Percentiles rank a stretch among this genome's conserved stretches.
phyloP scores from a whole-genome alignment of 1,140 invertebrate genomes.

The Tenebrio molitor region DNA sequence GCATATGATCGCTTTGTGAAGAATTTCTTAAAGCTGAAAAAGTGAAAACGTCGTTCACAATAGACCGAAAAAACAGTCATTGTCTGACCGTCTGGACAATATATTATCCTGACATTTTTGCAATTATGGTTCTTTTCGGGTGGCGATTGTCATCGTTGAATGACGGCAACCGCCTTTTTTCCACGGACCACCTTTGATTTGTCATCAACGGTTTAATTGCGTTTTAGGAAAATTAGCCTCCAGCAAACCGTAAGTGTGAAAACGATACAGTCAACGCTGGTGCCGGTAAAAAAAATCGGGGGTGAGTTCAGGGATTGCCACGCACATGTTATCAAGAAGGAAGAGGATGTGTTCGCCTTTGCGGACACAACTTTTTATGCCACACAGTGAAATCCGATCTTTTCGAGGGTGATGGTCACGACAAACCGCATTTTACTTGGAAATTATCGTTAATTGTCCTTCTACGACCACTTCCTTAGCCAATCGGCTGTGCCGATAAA shows the following conservation, averaged over 20 bases:
- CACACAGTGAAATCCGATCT: constrained; percentile 26
- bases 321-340: constrained; percentile 33
- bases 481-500: too few relatives aligned
- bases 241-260: constrained; percentile 7
- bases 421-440: constrained; percentile 31
- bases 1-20: constrained; percentile 8
- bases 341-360: constrained; percentile 22
- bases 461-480: constrained; percentile 25
- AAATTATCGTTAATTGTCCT: constrained; percentile 13
- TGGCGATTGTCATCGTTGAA: neutral
- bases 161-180: too few relatives aligned
- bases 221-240: neutral
- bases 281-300: constrained; percentile 10
- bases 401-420: constrained; percentile 8
- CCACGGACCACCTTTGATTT: neutral
- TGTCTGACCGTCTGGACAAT: constrained; percentile 1
- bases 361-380: constrained; percentile 36
- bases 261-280: constrained; percentile 8
- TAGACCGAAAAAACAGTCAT: constrained; percentile 20
- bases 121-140: constrained; percentile 5
- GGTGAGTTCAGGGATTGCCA: constrained; percentile 31
- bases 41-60: constrained; percentile 13
- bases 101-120: constrained; percentile 11
- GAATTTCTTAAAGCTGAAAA: constrained; percentile 16
- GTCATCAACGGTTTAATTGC: constrained; percentile 1